Conservation (phyloP, 92 coral and sea anemone genomes). For the Nematostella vectensis region DNA sequence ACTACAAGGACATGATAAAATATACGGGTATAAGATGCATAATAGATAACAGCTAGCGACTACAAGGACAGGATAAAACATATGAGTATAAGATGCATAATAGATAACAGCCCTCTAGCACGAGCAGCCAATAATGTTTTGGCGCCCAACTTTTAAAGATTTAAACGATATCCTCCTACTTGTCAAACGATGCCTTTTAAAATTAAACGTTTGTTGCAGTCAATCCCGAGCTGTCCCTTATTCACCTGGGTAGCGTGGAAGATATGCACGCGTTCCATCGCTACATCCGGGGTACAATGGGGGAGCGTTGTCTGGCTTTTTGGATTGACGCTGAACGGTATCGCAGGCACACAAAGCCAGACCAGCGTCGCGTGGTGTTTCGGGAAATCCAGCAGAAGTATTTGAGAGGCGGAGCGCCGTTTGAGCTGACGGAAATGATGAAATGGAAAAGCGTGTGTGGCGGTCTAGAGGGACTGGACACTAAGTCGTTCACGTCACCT, state of each 20-base stretch:
- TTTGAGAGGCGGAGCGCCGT: slow-evolving; percentile 61
- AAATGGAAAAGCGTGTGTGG: slow-evolving; percentile 76
- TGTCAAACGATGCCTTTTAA: no score
- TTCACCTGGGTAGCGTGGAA: slow-evolving; percentile 43
- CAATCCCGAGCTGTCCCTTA: slow-evolving; percentile 5
- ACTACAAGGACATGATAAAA: no score
- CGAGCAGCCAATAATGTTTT: no score
- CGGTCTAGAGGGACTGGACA: slow-evolving; percentile 15
- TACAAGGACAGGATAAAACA: no score
- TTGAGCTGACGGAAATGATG: slow-evolving; percentile 75
- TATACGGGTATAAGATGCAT: no score
- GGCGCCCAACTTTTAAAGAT: no score
- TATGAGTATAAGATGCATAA: no score
- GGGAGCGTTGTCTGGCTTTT: slow-evolving; percentile 54
- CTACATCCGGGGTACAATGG: slow-evolving; percentile 68
- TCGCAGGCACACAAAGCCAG: slow-evolving; percentile 57
- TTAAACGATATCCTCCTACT: no score
- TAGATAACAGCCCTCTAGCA: no score
- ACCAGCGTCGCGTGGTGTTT: slow-evolving; percentile 65
- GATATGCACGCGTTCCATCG: slow-evolving; percentile 67
- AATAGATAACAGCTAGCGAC: no score
- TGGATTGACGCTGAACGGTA: slow-evolving; percentile 90
- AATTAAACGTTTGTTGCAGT: no score
- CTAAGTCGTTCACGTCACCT: slow-evolving; percentile 21
- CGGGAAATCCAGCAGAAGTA: slow-evolving; percentile 88